A percentile compares a stretch with the other conserved stretches of the same genome.
phyloP scores from a whole-genome alignment of 2,888 invertebrate species.

The Digitonthophagus gazella region DNA sequence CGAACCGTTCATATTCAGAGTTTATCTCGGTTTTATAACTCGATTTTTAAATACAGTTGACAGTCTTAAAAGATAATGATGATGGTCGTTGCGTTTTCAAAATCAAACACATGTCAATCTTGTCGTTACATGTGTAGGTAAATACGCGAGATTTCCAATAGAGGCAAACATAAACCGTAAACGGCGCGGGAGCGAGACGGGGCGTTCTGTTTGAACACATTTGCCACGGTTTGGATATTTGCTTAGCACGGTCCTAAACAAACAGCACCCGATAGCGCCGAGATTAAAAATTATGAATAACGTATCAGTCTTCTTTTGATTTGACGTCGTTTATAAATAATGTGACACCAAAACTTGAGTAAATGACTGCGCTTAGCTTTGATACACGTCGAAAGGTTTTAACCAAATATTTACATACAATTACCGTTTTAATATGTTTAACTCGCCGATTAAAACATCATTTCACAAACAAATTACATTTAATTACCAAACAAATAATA shows the following conservation, averaged over 20 bases:
- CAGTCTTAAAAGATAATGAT: slow-evolving; percentile 31
- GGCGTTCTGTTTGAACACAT: slow-evolving; percentile 6
- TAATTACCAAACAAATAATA: too few relatives aligned
- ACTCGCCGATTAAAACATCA: background rate
- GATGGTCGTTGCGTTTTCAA: slow-evolving; percentile 19
- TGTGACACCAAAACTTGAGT: slow-evolving; percentile 19
- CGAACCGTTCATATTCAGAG: slow-evolving; percentile 2
- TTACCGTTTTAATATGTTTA: slow-evolving; percentile 5
- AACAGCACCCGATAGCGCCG: slow-evolving; percentile 23
- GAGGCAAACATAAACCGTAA: too few relatives aligned
- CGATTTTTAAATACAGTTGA: slow-evolving; percentile 24
- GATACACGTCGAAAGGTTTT: background rate
- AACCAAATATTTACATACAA: slow-evolving; percentile 15
- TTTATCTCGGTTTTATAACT: slow-evolving; percentile 19
- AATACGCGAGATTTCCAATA: slow-evolving; percentile 30
- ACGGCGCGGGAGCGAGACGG: slow-evolving; percentile 3
- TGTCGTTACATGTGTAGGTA: slow-evolving; percentile 32
- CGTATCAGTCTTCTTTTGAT: slow-evolving; percentile 27
- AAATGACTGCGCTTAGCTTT: background rate
- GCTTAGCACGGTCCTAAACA: slow-evolving; percentile 26
- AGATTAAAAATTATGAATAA: slow-evolving; percentile 31
- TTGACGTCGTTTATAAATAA: slow-evolving; percentile 25
- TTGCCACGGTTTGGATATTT: slow-evolving; percentile 14
- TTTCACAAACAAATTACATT: too few relatives aligned
- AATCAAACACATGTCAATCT: slow-evolving; percentile 30